Evolutionary conservation across 1,140 invertebrate genomes (phyloP).

Genomic region (Eriocheir sinensis): DNA sequence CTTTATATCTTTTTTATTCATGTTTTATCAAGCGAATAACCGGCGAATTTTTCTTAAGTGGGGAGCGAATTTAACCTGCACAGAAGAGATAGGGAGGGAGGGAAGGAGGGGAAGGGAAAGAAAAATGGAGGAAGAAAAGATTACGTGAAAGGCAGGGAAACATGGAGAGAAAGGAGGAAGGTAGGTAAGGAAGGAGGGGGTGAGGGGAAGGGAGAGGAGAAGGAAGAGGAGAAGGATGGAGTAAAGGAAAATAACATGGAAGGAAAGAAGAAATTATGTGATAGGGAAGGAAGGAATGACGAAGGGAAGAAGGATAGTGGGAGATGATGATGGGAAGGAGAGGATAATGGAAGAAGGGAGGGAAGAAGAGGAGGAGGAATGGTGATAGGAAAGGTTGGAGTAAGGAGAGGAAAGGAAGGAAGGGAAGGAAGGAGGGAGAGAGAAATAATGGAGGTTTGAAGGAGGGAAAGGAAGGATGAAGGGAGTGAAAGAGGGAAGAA

Average conservation of each 20-base stretch:
- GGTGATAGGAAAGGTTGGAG: not conserved
- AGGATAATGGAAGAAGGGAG: not conserved
- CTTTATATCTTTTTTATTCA: not conserved
- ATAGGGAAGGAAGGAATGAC: not conserved
- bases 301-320: not conserved
- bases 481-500: not conserved
- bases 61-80: not conserved
- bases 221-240: not conserved
- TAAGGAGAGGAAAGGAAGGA: not conserved
- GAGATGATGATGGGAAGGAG: not conserved
- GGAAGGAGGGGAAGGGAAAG: not conserved
- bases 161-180: not conserved
- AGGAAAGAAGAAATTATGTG: not conserved
- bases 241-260: not conserved
- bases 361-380: not conserved
- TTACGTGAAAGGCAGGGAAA: not conserved
- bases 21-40: too few relatives aligned
- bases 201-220: not conserved
- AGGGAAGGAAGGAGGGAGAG: conserved; percentile 1
- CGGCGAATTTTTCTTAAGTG: too few relatives aligned
- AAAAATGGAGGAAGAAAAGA: not conserved
- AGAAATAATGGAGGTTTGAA: not conserved
- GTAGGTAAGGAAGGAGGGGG: not conserved
- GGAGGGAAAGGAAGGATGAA: not conserved
- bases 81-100: not conserved